These are phyloP conservation scores for Oncorhynchus gorbuscha DNA, from an alignment of 2,113 vertebrate genomes.

Conservation along the genomic window DNA sequence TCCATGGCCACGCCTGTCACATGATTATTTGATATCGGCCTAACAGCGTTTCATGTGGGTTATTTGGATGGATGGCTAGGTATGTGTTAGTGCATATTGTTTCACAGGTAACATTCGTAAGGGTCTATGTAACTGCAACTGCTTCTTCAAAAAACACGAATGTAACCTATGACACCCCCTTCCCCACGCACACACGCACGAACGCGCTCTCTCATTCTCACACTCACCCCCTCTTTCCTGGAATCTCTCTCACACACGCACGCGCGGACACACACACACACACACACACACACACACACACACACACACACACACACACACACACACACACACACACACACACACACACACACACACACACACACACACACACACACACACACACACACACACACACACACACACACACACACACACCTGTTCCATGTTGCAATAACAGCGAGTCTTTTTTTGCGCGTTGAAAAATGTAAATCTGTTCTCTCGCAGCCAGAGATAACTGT, in stretches of 20 bases:
- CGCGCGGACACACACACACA: constrained; percentile 5
- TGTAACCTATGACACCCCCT: constrained; percentile 8
- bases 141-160: constrained; percentile 9
- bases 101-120: not conserved
- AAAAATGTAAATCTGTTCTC: constrained; percentile 45
- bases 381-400: constrained; percentile 6
- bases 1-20: constrained; percentile 68
- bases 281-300: constrained; percentile 42
- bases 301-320: constrained; percentile 50
- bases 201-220: constrained; percentile 23
- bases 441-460: constrained; percentile 23
- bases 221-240: constrained; percentile 23
- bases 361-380: not conserved
- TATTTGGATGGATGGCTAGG: not conserved
- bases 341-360: constrained; percentile 47
- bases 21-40: constrained; percentile 34
- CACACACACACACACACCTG: constrained; percentile 60
- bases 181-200: constrained; percentile 10
- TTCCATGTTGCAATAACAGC: constrained; percentile 61
- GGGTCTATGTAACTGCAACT: constrained; percentile 19
- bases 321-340: not conserved
- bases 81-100: not conserved
- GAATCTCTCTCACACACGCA: constrained; percentile 6
- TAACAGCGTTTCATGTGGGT: not conserved
- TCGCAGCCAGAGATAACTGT: constrained; percentile 35